Base-by-base conservation (phyloP, 2,113 vertebrate genomes). In the Aldabrachelys gigantea region DNA sequence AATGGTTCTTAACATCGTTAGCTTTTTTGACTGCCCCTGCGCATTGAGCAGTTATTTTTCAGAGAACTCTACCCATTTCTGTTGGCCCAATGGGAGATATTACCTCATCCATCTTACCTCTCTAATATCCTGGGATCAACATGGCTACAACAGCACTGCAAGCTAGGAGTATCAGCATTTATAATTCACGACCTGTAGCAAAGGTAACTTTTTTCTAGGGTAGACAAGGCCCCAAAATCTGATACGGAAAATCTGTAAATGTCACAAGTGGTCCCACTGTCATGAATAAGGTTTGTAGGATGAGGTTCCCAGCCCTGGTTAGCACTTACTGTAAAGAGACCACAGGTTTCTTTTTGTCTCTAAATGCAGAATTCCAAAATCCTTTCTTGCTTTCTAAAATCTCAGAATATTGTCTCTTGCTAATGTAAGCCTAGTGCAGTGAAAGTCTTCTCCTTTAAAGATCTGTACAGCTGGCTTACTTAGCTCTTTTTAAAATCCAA, bases 91-190 rank as follows among this genome's bases (percentile, higher is more conserved):
- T 62, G 59, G 35, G 62, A 69, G 17, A 8, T 69, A n/a, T n/a
- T 69, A 69, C 31, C 35, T n/a, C 62, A 69, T 8, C 62, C 62
- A 69, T 35, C 16, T 19, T 17, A 35, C 35, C 62, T 35, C 14
- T 69, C 62, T 69, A n/a, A 69, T 69, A 69, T 19, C 35, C 62
- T n/a, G 62, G 62, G 62, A 69, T 17, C 17, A 69, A 69, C 59
- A n/a, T 82, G 47, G 59, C 27, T 96, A 85, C 41, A 81, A 80
- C 88, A 95, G 78, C 22, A 81, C 8, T 91, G 89, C 86, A 65
- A 83, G 47, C 3, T 38, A 89, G 49, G 41, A 56, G n/a, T 27
- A 80, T 31, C 0, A 80, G 56, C 38, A 22, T 27, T 69, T 0
- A 0, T 53, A 84, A 17, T 83, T 88, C 6, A 29, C 38, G 88